phyloP scores from a whole-genome alignment of 2,113 vertebrate species.

The Poecilia latipinna region DNA sequence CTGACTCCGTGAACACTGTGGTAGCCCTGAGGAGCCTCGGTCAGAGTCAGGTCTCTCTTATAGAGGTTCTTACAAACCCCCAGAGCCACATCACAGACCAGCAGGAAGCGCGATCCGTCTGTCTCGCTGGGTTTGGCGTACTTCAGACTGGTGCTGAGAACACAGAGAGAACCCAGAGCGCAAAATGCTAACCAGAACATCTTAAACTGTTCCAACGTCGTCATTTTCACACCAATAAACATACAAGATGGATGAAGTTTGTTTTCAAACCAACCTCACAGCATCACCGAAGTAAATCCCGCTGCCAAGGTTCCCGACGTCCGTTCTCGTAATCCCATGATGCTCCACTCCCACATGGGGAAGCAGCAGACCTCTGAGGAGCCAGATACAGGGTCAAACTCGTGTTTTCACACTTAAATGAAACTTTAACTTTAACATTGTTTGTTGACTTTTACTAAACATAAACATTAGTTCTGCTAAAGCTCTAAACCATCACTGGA shows the following conservation, averaged over 20 bases:
- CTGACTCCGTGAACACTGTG: conserved; percentile 84
- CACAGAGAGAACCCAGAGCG: not conserved
- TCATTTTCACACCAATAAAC: not conserved
- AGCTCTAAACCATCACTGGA: no score
- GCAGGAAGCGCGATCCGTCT: conserved; percentile 81
- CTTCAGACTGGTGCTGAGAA: conserved; percentile 80
- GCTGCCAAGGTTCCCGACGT: conserved; percentile 85
- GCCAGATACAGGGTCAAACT: not conserved
- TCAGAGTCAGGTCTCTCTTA: conserved; percentile 73
- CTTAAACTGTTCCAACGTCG: not conserved
- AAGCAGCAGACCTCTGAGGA: conserved; percentile 84
- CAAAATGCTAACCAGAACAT: not conserved
- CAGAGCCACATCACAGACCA: conserved; percentile 86
- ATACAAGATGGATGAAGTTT: not conserved
- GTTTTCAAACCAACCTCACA: conserved; percentile 74
- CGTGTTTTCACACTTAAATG: not conserved
- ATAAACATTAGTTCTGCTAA: no score
- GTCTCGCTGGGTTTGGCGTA: conserved; percentile 80
- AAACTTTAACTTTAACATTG: no score
- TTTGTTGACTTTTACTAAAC: no score
- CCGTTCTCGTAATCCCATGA: conserved; percentile 85
- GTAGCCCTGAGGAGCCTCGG: conserved; percentile 77
- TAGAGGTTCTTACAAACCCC: conserved; percentile 77
- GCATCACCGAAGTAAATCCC: conserved; percentile 90
- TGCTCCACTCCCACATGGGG: conserved; percentile 84